Evolutionary conservation across 2,888 invertebrate species (phyloP).

Genomic region (Cosmopolites sordidus): DNA sequence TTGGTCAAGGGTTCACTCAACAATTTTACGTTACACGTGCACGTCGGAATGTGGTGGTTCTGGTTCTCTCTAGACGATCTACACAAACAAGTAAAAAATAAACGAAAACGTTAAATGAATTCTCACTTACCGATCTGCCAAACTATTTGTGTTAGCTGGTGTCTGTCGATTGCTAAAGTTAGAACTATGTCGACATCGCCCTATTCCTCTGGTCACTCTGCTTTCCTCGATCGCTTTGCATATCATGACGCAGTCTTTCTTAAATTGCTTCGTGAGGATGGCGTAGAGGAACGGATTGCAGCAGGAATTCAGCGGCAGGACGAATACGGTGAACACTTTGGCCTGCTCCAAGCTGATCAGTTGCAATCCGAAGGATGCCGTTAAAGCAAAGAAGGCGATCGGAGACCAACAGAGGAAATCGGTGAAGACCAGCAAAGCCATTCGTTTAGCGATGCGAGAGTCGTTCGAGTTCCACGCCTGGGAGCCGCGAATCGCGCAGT

Average conservation of each 20-base stretch:
- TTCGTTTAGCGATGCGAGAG: slow-evolving; percentile 90
- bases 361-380: slow-evolving; percentile 87
- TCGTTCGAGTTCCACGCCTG: slow-evolving; percentile 98
- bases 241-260: slow-evolving; percentile 92
- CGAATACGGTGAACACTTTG: slow-evolving; percentile 90
- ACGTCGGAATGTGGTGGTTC: slow-evolving; percentile 54
- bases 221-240: slow-evolving; percentile 96
- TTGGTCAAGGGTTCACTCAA: slow-evolving; percentile 47
- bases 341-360: slow-evolving; percentile 92
- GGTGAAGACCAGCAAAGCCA: slow-evolving; percentile 95
- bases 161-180: slow-evolving; percentile 86
- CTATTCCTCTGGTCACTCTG: slow-evolving; percentile 81
- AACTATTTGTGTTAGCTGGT: slow-evolving; percentile 80
- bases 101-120: too few relatives aligned
- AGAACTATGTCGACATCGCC: slow-evolving; percentile 78
- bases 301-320: slow-evolving; percentile 92
- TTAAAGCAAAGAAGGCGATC: slow-evolving; percentile 91
- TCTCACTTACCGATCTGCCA: slow-evolving; percentile 65
- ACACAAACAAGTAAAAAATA: too few relatives aligned
- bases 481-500: slow-evolving; percentile 94
- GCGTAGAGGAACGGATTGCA: slow-evolving; percentile 98
- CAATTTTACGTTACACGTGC: slow-evolving; percentile 56
- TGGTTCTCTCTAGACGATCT: slow-evolving; percentile 67
- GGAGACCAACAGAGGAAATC: slow-evolving; percentile 98
- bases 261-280: slow-evolving; percentile 95